Evolutionary conservation across 2,888 invertebrate species (phyloP).

Genomic region (Mimas tiliae): DNA sequence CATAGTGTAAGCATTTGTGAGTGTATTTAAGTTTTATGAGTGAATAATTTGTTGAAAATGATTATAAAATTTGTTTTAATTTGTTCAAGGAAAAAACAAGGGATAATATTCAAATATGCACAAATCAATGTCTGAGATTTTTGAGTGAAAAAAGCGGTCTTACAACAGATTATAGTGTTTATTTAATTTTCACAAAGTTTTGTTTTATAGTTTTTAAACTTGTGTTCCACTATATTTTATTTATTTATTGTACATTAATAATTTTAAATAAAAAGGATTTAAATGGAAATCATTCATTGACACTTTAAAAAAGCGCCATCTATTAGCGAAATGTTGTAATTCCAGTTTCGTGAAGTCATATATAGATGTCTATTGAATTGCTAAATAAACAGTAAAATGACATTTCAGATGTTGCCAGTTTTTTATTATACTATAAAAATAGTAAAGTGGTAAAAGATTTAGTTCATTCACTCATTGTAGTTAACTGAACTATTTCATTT

Average conservation of each 20-base stretch:
- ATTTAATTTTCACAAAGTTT: slow-evolving; percentile 22
- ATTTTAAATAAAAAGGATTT: slow-evolving; percentile 20
- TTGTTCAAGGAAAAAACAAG: no score
- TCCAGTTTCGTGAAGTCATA: not conserved
- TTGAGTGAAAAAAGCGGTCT: slow-evolving; percentile 32
- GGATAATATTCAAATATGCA: slow-evolving; percentile 11
- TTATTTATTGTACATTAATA: slow-evolving; percentile 23
- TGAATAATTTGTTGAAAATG: no score
- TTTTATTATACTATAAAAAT: no score
- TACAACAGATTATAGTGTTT: slow-evolving; percentile 2
- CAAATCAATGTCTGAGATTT: not conserved
- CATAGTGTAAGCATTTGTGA: no score
- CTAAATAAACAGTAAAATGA: no score
- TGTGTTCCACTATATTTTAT: slow-evolving; percentile 28
- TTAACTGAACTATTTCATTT: no score
- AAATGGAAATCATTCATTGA: not conserved
- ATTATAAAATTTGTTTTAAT: not conserved
- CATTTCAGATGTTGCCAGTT: no score
- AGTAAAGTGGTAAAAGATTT: no score
- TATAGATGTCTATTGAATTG: not conserved
- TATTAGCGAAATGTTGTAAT: not conserved
- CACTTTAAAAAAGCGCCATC: not conserved
- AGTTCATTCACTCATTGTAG: no score
- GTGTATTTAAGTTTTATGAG: not conserved
- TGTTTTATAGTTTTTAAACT: slow-evolving; percentile 25